Conservation (phyloP, 2,113 vertebrate species). For the Puffinus mauretanicus region DNA sequence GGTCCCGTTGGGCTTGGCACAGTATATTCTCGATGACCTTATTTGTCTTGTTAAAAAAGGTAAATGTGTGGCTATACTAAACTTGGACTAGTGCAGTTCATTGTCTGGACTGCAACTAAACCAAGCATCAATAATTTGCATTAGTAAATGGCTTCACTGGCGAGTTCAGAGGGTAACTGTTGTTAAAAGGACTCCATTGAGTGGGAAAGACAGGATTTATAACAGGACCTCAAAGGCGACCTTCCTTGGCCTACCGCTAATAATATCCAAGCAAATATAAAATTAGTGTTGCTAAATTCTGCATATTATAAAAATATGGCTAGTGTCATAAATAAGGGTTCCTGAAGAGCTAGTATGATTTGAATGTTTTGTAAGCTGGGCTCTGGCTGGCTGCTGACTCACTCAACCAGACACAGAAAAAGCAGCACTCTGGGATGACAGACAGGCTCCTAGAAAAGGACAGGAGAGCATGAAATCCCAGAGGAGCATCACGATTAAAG, state of each 20-base stretch:
- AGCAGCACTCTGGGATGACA: background rate
- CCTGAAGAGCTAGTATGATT: background rate
- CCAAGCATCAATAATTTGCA: background rate
- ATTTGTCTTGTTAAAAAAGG: background rate
- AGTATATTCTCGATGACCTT: background rate
- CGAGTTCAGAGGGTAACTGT: background rate
- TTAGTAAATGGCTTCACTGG: background rate
- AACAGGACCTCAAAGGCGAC: background rate
- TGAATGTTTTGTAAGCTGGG: background rate
- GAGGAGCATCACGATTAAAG: background rate
- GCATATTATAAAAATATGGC: background rate
- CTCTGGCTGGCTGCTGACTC: background rate
- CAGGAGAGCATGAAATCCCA: background rate
- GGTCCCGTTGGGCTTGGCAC: background rate
- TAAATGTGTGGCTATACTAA: background rate
- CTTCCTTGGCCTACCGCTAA: background rate
- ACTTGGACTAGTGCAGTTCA: background rate
- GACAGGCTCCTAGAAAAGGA: background rate
- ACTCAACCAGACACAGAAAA: background rate
- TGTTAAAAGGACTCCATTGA: background rate
- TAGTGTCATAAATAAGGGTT: background rate
- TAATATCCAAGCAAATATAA: background rate
- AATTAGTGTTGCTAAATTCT: background rate
- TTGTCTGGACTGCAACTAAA: background rate
- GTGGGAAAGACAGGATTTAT: background rate